Conservation (phyloP, 2,888 invertebrate species). For the Philereme vetulata region DNA sequence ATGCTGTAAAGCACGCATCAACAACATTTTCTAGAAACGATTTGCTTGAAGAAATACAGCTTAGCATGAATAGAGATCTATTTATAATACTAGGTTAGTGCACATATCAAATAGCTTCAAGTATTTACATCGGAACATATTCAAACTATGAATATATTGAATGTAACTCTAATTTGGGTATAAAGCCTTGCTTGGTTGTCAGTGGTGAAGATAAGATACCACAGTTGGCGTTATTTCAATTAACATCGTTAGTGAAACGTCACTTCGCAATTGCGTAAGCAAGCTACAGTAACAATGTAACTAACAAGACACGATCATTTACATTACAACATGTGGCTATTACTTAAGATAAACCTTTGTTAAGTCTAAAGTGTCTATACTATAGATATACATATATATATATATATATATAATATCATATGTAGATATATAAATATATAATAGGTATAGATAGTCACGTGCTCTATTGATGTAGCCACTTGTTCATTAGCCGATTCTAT, state of each 20-base stretch:
- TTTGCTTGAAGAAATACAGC: too few relatives aligned
- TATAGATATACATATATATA: too few relatives aligned
- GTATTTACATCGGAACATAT: conserved; percentile 7
- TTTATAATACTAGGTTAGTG: not conserved
- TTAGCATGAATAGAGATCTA: not conserved
- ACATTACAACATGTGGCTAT: conserved; percentile 23
- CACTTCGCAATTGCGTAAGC: conserved; percentile 31
- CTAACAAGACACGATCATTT: conserved; percentile 24
- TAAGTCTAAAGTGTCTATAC: too few relatives aligned
- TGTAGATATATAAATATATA: too few relatives aligned
- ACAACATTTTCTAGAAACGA: too few relatives aligned
- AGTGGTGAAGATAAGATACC: conserved; percentile 32
- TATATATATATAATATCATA: too few relatives aligned
- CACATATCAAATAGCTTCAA: not conserved
- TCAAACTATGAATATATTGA: conserved; percentile 8
- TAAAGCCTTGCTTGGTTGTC: conserved; percentile 29
- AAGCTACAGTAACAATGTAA: conserved; percentile 9
- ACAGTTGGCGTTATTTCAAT: conserved; percentile 42
- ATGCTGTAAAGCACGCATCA: too few relatives aligned
- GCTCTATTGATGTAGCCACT: too few relatives aligned
- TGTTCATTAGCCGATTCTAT: too few relatives aligned
- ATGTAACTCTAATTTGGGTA: conserved; percentile 30
- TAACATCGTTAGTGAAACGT: conserved; percentile 39
- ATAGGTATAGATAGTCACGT: too few relatives aligned
- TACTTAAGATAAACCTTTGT: not conserved